These are phyloP conservation scores for Zingel zingel DNA, from an alignment of 2,113 vertebrate genomes.

Conservation along the genomic window DNA sequence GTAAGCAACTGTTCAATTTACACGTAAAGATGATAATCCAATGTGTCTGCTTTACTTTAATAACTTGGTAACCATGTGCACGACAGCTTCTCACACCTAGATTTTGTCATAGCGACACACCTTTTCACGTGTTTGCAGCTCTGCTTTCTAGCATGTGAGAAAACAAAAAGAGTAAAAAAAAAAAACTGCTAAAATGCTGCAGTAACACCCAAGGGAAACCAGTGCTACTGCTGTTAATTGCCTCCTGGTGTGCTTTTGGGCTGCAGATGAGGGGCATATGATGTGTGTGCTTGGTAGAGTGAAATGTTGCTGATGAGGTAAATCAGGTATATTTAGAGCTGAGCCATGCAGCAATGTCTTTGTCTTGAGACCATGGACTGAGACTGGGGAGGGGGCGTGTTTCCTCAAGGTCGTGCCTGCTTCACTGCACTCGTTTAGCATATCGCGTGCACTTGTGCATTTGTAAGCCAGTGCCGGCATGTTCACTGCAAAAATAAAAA, in stretches of 20 bases:
- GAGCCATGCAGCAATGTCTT: conserved; percentile 72
- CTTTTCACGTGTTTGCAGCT: conserved; percentile 19
- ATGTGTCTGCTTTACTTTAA: background rate
- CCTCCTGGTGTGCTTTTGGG: conserved; percentile 35
- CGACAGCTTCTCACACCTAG: background rate
- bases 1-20: background rate
- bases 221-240: conserved; percentile 59
- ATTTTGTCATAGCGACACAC: background rate
- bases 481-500: background rate
- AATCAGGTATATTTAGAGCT: conserved; percentile 62
- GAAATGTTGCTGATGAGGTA: conserved; percentile 68
- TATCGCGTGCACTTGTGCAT: conserved; percentile 18
- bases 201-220: conserved; percentile 28
- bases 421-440: conserved; percentile 41
- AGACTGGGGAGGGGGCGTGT: conserved; percentile 49
- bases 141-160: conserved; percentile 9
- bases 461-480: background rate
- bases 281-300: conserved; percentile 17
- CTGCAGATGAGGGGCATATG: conserved; percentile 15
- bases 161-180: background rate
- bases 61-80: conserved; percentile 10
- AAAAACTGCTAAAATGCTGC: conserved; percentile 48
- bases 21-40: background rate
- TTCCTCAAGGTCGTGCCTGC: conserved; percentile 74
- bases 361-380: conserved; percentile 67